Percentiles rank a stretch among this genome's conserved stretches.
Conservation (phyloP, 2,113 vertebrate genomes). For the Hassar affinis region DNA sequence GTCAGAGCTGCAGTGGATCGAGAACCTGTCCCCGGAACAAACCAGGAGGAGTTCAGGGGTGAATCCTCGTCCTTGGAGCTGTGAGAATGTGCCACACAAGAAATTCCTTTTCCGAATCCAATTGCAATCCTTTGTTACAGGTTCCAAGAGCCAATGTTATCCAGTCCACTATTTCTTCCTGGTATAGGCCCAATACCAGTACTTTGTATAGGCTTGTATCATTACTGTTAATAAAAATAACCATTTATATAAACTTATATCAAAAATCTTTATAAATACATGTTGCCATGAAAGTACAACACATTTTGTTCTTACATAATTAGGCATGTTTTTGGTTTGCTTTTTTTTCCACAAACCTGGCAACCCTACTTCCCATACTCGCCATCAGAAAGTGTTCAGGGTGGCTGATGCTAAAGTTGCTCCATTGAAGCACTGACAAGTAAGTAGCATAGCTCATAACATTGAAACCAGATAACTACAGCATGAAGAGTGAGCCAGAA, state of each 20-base stretch:
- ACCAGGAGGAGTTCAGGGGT: not conserved
- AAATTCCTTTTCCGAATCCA: not conserved
- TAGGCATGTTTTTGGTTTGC: not conserved
- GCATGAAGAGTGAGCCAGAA: conserved; percentile 20
- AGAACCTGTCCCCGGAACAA: not conserved
- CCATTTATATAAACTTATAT: not conserved
- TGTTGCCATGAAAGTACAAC: not conserved
- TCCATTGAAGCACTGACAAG: conserved; percentile 27
- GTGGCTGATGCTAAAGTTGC: conserved; percentile 16
- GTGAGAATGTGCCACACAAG: not conserved
- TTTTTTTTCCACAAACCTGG: not conserved
- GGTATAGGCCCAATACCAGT: not conserved
- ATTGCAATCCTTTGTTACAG: not conserved
- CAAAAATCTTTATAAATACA: not conserved
- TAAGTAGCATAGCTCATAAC: conserved; percentile 13
- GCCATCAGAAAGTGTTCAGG: conserved; percentile 46
- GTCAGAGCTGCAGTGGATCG: not conserved
- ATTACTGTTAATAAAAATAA: not conserved
- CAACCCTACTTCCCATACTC: not conserved
- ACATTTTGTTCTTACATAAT: not conserved
- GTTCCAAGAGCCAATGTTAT: not conserved
- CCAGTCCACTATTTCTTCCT: not conserved
- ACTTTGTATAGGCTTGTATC: not conserved
- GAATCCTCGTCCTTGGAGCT: not conserved
- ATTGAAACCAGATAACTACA: conserved; percentile 25